Base-by-base conservation (phyloP, 2,888 invertebrate genomes). In the Osedax frankpressi region DNA sequence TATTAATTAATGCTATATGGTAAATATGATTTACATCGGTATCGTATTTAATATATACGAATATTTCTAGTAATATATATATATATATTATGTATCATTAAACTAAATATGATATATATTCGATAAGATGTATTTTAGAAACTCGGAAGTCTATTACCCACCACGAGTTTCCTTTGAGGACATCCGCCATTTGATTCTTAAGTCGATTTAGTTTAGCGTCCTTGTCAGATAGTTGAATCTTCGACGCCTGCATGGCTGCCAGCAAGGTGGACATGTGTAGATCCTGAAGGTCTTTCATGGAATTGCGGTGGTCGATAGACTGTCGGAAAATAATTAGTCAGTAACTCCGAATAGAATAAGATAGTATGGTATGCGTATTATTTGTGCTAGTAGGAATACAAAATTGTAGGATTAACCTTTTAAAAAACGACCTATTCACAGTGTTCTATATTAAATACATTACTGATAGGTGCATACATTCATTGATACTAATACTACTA, bases 101-200 rank as follows among this genome's bases (percentile, higher is more conserved):
- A 59, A 59, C 14, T 59, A 59, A 59, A 14, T 67, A n/a, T 14
- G 19, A 14, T n/a, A 24, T 11, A 24, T 11, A 67, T 67, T n/a
- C n/a, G n/a, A n/a, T n/a, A n/a, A n/a, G n/a, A n/a, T n/a, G n/a
- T n/a, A n/a, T n/a, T n/a, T n/a, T n/a, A n/a, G n/a, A n/a, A n/a
- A n/a, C n/a, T n/a, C n/a, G n/a, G n/a, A n/a, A n/a, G n/a, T n/a
- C n/a, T n/a, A n/a, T n/a, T n/a, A 70, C 75, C 62, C 77, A 82
- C 83, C 82, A 81, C 30, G 84, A 83, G 74, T 83, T 84, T 70
- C 83, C 84, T 74, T 82, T 81, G 44, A 84, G 76, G 29, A 81
- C 81, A 65, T 83, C 82, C 62, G 83, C 83, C 82, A 84, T 84
- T 75, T 84, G 84, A 62, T 78, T 79, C 75, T 83, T 84, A 69